A percentile compares a stretch with the other conserved stretches of the same genome.
These are phyloP conservation scores for Busseola fusca DNA, from an alignment of 2,888 invertebrate genomes.

Conservation along the genomic window DNA sequence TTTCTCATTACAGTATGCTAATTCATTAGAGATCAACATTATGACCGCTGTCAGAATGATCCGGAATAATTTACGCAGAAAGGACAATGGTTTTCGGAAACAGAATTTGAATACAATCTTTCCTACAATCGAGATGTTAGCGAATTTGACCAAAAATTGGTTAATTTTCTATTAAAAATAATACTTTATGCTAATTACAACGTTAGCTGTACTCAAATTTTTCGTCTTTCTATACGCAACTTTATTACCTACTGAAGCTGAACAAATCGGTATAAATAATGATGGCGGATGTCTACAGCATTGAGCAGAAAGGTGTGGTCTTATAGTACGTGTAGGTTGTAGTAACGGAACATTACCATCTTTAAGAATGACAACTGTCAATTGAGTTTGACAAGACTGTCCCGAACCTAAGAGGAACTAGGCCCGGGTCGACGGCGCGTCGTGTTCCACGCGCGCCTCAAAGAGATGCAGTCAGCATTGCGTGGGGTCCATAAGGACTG, in stretches of 20 bases:
- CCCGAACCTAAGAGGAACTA: no score
- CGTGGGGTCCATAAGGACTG: no score
- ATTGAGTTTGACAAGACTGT: no score
- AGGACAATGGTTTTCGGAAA: constrained; percentile 28
- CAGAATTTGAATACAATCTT: constrained; percentile 4
- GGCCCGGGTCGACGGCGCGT: no score
- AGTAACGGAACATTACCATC: no score
- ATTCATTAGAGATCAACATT: constrained; percentile 56
- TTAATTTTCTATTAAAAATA: background rate
- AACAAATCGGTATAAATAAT: constrained; percentile 1
- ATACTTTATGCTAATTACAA: background rate
- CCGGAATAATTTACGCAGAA: constrained; percentile 35
- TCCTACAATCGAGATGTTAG: background rate
- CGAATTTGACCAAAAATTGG: background rate
- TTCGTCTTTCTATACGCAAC: background rate
- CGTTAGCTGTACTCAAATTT: no score
- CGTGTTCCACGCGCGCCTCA: no score
- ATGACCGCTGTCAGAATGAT: constrained; percentile 49
- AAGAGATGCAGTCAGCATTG: no score
- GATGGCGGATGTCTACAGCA: background rate
- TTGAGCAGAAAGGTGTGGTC: background rate
- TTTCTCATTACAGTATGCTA: constrained; percentile 54
- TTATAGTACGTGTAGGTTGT: background rate
- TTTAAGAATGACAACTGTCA: no score
- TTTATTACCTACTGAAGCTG: background rate